These are phyloP conservation scores for Chionomys nivalis DNA, from an alignment of 2,113 vertebrate species.

Conservation along the genomic window DNA sequence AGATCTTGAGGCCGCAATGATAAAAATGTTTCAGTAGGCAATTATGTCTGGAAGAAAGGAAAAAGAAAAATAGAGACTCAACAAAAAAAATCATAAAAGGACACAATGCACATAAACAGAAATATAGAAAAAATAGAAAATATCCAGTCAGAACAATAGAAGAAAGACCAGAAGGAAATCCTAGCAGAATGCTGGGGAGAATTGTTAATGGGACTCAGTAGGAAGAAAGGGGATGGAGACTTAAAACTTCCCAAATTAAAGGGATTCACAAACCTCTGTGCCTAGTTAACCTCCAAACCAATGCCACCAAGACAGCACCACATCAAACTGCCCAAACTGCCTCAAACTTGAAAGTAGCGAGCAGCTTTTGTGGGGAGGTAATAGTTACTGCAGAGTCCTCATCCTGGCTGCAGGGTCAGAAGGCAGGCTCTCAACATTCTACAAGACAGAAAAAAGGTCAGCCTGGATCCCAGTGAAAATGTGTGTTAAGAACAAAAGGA, in stretches of 20 bases:
- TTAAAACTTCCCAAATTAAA: neutral
- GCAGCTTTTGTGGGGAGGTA: neutral
- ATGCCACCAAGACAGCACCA: rapidly evolving
- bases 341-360: neutral
- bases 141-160: neutral
- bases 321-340: neutral
- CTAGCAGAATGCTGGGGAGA: neutral
- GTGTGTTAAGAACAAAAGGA: neutral
- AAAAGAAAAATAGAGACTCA: neutral
- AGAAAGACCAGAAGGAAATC: neutral
- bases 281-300: neutral
- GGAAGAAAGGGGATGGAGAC: neutral
- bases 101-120: neutral
- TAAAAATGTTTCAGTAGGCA: neutral
- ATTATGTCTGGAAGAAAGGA: neutral
- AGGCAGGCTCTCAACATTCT: neutral
- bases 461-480: neutral
- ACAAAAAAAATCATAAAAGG: neutral
- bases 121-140: neutral
- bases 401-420: neutral
- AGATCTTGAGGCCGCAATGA: neutral
- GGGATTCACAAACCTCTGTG: neutral
- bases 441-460: neutral
- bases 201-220: neutral
- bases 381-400: neutral